phyloP scores from a whole-genome alignment of 2,113 vertebrate species.

The Vombatus ursinus region DNA sequence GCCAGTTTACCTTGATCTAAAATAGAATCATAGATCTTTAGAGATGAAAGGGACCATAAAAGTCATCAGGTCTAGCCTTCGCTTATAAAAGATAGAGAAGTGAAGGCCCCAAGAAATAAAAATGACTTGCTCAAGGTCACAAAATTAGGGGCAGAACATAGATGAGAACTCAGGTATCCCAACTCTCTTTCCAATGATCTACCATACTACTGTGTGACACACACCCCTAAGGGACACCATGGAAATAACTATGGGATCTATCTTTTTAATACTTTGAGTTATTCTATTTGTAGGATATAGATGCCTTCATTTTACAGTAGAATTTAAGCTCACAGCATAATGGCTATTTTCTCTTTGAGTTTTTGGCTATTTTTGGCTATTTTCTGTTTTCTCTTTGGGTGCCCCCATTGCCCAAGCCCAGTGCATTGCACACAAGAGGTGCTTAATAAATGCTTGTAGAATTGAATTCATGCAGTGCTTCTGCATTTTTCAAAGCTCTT shows the following conservation, averaged over 20 bases:
- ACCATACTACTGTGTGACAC: neutral
- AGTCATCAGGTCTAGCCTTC: neutral
- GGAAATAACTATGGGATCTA: neutral
- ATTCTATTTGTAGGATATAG: neutral
- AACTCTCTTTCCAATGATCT: neutral
- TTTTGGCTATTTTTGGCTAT: no score
- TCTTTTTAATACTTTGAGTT: neutral
- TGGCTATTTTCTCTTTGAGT: no score
- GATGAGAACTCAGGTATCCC: neutral
- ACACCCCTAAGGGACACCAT: neutral
- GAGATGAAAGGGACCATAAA: neutral
- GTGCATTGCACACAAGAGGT: no score
- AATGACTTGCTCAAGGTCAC: neutral
- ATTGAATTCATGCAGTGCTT: no score
- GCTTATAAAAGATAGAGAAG: neutral
- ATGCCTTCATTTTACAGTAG: neutral
- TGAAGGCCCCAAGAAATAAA: neutral
- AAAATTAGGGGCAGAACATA: neutral
- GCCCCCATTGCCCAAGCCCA: no score
- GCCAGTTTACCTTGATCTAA: neutral
- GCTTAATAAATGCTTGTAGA: no score
- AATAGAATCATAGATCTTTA: neutral
- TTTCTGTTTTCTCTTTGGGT: no score
- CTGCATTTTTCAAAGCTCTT: neutral
- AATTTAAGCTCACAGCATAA: no score